Conservation (phyloP, 2,113 vertebrate genomes). For the Pogonocichla stellata region DNA sequence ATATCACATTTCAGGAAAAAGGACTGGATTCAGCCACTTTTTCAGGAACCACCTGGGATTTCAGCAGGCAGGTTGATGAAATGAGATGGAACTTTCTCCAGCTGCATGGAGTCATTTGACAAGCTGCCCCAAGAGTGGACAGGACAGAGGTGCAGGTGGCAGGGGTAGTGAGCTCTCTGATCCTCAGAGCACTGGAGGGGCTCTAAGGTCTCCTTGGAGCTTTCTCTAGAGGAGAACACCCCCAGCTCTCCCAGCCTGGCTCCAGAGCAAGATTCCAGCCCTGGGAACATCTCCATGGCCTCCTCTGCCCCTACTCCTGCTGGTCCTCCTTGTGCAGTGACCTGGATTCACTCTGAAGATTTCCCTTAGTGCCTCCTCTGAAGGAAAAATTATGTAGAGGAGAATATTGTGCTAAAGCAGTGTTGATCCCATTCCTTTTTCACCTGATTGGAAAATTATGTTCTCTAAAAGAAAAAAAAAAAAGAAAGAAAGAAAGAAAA, state of each 20-base stretch:
- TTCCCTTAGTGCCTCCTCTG: not conserved
- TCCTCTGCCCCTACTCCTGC: not conserved
- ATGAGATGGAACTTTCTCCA: not conserved
- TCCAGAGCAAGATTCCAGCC: not conserved
- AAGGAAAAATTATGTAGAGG: not conserved
- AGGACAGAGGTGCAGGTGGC: not conserved
- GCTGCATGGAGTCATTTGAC: not conserved
- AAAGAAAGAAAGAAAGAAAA: not conserved
- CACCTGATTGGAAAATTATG: not conserved
- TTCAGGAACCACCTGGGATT: not conserved
- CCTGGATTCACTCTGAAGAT: not conserved
- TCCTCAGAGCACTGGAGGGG: not conserved
- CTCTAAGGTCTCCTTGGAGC: not conserved
- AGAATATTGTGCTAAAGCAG: not conserved
- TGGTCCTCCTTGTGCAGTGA: not conserved
- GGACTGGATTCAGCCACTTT: not conserved
- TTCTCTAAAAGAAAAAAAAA: not conserved
- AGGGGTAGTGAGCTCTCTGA: not conserved
- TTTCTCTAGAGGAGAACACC: not conserved
- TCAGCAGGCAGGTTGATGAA: not conserved
- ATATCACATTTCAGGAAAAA: not conserved
- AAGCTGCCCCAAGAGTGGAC: not conserved
- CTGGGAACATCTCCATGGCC: fast-evolving
- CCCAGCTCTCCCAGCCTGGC: not conserved
- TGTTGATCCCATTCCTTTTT: not conserved